These are phyloP conservation scores for Cebidichthys violaceus DNA, from an alignment of 2,113 vertebrate species.

Conservation along the genomic window DNA sequence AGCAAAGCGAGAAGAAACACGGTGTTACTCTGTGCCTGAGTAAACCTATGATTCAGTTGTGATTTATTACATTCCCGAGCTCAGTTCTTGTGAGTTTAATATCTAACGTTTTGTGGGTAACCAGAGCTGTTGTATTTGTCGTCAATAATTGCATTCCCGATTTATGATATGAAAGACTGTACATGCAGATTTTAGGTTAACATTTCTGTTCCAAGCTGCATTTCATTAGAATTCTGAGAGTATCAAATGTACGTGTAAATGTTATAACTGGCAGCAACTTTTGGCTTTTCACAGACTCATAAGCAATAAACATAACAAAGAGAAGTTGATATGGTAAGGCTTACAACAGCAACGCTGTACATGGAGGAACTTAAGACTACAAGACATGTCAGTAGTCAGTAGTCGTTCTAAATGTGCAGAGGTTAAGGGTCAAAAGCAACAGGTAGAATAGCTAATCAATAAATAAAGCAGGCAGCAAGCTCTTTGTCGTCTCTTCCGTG, in stretches of 20 bases:
- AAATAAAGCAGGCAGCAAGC: neutral
- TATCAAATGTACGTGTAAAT: too few relatives aligned
- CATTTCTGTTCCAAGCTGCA: neutral
- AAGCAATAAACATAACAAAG: neutral
- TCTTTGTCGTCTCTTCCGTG: neutral
- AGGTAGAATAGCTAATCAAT: neutral
- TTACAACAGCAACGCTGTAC: neutral
- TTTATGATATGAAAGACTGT: neutral
- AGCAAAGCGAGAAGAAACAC: neutral
- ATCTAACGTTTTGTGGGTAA: neutral
- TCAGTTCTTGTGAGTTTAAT: neutral
- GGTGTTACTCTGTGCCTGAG: neutral
- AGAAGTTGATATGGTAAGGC: neutral
- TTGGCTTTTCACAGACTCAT: neutral
- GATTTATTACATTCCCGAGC: neutral
- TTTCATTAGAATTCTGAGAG: neutral
- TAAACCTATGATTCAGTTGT: slow-evolving; percentile 29
- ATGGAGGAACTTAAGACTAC: neutral
- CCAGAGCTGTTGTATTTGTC: neutral
- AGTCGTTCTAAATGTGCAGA: neutral
- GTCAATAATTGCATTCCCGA: neutral
- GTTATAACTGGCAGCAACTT: neutral
- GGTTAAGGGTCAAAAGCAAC: too few relatives aligned
- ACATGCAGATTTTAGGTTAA: neutral
- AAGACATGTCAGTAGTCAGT: neutral